Evolutionary conservation across 2,797 vertebrate species (phyloP).

Genomic region (Enteromius thamalakanensis): DNA sequence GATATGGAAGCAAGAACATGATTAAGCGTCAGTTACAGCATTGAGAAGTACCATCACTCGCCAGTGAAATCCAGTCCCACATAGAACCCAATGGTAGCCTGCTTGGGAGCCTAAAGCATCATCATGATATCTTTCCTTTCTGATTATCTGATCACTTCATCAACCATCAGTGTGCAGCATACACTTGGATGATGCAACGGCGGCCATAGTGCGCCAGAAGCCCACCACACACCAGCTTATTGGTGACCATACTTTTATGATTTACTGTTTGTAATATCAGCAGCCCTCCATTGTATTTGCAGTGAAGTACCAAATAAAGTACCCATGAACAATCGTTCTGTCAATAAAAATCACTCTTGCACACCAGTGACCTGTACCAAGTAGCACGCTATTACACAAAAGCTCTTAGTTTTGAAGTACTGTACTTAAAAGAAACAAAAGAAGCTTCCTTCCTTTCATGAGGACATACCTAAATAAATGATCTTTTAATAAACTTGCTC

Average conservation of each 20-base stretch:
- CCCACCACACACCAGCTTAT: neutral
- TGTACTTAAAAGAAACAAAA: neutral
- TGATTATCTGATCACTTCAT: neutral
- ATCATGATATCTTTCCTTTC: neutral
- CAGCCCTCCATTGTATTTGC: neutral
- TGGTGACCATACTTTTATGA: neutral
- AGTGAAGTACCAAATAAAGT: neutral
- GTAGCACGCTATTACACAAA: neutral
- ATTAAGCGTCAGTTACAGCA: neutral
- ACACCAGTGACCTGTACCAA: neutral
- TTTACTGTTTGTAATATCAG: neutral
- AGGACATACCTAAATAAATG: neutral
- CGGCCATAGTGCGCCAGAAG: no score
- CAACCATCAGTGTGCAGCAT: neutral
- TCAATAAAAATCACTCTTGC: neutral
- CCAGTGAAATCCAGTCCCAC: neutral
- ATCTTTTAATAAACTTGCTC: neutral
- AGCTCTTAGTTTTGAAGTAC: neutral
- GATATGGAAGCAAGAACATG: neutral
- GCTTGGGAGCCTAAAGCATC: neutral
- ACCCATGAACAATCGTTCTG: neutral
- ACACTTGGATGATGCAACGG: neutral
- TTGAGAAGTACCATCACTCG: neutral
- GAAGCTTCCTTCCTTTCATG: neutral
- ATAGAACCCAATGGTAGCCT: neutral